These are phyloP conservation scores for Medauroidea extradentata DNA, from an alignment of 1,140 invertebrate genomes.

Conservation along the genomic window DNA sequence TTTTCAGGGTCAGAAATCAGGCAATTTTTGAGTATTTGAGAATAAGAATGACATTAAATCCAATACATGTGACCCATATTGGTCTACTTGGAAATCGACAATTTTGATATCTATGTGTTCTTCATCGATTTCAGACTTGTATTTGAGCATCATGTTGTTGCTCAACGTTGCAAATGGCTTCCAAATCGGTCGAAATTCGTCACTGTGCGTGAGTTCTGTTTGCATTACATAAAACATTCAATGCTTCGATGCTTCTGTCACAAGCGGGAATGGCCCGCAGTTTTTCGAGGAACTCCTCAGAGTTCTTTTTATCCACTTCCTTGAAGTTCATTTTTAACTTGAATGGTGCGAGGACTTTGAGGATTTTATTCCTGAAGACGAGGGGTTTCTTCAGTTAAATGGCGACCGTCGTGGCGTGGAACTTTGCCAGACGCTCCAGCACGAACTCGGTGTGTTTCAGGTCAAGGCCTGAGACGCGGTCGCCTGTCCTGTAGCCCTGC, in stretches of 20 bases:
- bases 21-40: neutral
- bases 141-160: slow-evolving; percentile 14
- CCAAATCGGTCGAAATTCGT: neutral
- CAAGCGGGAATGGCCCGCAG: neutral
- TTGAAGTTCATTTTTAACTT: neutral
- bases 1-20: neutral
- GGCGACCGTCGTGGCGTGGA: slow-evolving; percentile 1
- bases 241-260: neutral
- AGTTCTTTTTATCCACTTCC: neutral
- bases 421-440: neutral
- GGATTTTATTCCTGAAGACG: neutral
- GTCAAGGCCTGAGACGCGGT: neutral
- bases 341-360: neutral
- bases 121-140: neutral
- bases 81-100: slow-evolving; percentile 9
- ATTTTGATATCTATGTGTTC: slow-evolving; percentile 5
- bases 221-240: neutral
- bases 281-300: neutral
- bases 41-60: slow-evolving; percentile 10
- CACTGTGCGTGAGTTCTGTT: neutral
- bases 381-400: slow-evolving; percentile 7
- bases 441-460: slow-evolving; percentile 3
- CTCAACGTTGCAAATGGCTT: slow-evolving; percentile 16
- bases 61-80: slow-evolving; percentile 6
- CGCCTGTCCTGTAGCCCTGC: neutral